A percentile compares a stretch with the other conserved stretches of the same genome.
Evolutionary conservation across 2,888 invertebrate species (phyloP).

Genomic region (Dichetophora obliterata): DNA sequence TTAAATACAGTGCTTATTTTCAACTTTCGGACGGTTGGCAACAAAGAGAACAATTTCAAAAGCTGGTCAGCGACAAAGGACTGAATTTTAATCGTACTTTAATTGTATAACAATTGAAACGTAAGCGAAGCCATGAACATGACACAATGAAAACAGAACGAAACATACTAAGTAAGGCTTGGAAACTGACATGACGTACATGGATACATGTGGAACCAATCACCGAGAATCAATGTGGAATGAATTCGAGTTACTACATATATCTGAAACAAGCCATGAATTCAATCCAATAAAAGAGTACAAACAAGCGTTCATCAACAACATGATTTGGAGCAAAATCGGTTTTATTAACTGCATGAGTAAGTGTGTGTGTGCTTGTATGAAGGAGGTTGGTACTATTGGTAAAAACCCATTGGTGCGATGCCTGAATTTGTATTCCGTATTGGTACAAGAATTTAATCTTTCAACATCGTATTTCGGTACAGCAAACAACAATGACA

Average conservation of each 20-base stretch:
- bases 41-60: too few relatives aligned
- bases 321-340: not conserved
- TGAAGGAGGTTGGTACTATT: not conserved
- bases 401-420: not conserved
- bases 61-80: too few relatives aligned
- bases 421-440: slow-evolving; percentile 6
- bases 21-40: too few relatives aligned
- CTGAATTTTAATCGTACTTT: too few relatives aligned
- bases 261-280: not conserved
- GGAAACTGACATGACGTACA: too few relatives aligned
- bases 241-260: not conserved
- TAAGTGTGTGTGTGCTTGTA: not conserved
- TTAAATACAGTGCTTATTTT: too few relatives aligned
- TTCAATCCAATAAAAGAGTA: not conserved
- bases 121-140: too few relatives aligned
- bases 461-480: not conserved
- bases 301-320: slow-evolving; percentile 13
- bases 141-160: not conserved
- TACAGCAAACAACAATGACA: not conserved
- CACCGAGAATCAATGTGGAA: not conserved
- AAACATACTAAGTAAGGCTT: not conserved
- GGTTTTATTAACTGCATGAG: not conserved
- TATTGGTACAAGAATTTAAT: slow-evolving; percentile 2
- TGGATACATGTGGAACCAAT: too few relatives aligned
- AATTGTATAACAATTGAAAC: too few relatives aligned